Conservation (phyloP, 2,797 vertebrate genomes). For the Myotis pilosus region DNA sequence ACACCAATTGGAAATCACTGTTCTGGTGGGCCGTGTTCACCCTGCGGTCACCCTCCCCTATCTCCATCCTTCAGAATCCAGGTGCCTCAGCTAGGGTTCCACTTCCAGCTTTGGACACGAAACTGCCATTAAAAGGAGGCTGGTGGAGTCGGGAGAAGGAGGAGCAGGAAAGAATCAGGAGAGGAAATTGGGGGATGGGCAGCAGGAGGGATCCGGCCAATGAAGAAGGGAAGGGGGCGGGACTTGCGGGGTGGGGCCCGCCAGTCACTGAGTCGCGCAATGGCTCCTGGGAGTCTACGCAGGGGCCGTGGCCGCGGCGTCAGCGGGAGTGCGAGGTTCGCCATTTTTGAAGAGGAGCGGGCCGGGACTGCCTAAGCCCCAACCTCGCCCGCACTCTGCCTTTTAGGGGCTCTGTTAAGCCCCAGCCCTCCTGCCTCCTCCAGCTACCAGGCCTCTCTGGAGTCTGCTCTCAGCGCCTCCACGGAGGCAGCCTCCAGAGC, state of each 20-base stretch:
- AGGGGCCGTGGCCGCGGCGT: background rate
- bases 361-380: background rate
- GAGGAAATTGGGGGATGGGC: fast-evolving
- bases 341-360: slow-evolving; percentile 76
- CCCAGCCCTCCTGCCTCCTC: background rate
- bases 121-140: fast-evolving
- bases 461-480: fast-evolving
- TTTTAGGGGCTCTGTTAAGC: background rate
- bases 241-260: background rate
- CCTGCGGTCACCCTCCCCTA: fast-evolving
- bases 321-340: background rate
- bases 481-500: fast-evolving
- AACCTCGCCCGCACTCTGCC: background rate
- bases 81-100: fast-evolving
- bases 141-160: fast-evolving
- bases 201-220: fast-evolving
- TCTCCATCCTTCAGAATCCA: fast-evolving
- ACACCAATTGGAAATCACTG: too few species aligned
- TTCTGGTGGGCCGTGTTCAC: fast-evolving
- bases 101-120: fast-evolving
- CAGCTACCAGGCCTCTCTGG: fast-evolving
- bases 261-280: slow-evolving; percentile 14
- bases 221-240: background rate
- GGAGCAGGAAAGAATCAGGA: fast-evolving
- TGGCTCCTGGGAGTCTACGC: slow-evolving; percentile 81